Percentiles rank a stretch among this genome's conserved stretches.
phyloP scores from a whole-genome alignment of 2,888 invertebrate genomes.

The Apoda limacodes region DNA sequence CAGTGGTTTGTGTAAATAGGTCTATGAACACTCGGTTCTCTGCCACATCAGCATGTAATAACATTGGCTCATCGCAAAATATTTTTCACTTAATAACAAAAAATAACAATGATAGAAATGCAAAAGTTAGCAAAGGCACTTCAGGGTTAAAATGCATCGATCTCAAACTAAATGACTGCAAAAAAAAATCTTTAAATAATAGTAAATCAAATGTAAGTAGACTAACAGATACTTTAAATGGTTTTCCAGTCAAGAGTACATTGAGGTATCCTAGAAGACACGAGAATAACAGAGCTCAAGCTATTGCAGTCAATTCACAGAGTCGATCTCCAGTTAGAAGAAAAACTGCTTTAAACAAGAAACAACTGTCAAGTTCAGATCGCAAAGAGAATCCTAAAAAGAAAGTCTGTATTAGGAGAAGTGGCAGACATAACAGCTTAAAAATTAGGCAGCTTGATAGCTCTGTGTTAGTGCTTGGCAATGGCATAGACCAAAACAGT shows the following conservation, averaged over 20 bases:
- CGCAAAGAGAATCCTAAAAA: constrained; percentile 42
- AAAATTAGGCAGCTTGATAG: constrained; percentile 34
- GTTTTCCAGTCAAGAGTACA: background rate
- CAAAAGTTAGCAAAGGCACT: constrained; percentile 36
- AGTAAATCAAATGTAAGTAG: no score
- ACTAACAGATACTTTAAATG: background rate
- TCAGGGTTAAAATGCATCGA: constrained; percentile 47
- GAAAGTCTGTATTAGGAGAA: constrained; percentile 33
- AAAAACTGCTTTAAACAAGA: no score
- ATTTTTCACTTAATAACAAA: constrained; percentile 42
- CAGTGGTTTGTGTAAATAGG: constrained; percentile 44
- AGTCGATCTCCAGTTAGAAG: constrained; percentile 21
- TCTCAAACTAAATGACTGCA: constrained; percentile 24
- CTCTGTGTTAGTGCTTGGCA: constrained; percentile 38
- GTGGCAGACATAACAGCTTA: constrained; percentile 39
- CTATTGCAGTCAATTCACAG: constrained; percentile 16
- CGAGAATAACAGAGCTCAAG: constrained; percentile 23
- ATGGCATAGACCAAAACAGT: constrained; percentile 40
- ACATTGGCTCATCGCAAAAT: constrained; percentile 52
- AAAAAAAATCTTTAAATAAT: constrained; percentile 18
- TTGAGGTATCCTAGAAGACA: constrained; percentile 44
- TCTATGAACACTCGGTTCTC: constrained; percentile 33
- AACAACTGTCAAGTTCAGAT: constrained; percentile 33
- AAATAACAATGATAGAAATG: constrained; percentile 29
- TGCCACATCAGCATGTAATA: constrained; percentile 24